Evolutionary conservation across 1,140 invertebrate genomes (phyloP), one percentile per base, ranked within the genome.

Genomic region (Caenorhabditis latens): DNA sequence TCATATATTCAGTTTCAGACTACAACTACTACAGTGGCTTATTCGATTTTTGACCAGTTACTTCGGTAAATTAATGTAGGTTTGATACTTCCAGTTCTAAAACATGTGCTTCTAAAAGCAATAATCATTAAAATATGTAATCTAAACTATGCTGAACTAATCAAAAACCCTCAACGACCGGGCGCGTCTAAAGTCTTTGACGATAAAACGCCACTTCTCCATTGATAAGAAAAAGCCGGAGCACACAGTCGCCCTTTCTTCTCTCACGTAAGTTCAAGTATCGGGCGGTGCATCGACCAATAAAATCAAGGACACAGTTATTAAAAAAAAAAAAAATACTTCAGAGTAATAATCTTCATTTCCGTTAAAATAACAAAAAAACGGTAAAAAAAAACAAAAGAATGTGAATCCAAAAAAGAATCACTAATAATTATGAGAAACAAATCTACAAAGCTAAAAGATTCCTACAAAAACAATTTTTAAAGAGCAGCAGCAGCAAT

Each of bases 401-500:
- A 86, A 32, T 48, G 14, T n/a, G n/a, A 42, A 43, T 53, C 21
- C 8, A 79, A 21, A 75, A 75, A 79, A 53, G 19, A 85, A 85
- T 14, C 43, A 79, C 19, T n/a, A 40, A 85, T 13, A 63, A 71
- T 24, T 7, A 86, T 61, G 19, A 86, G 48, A 67, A 16, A 21
- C 13, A 42, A 67, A 42, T 67, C 67, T 75, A 75, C 16, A 75
- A 75, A 46, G 16, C 24, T 75, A 75, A 42, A 42, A 46, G 11
- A 16, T 40, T 75, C 67, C 43, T 75, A 75, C 43, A 46, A 75
- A 32, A 75, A 75, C 2, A 46, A 40, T 42, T 67, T 48, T 75
- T n/a, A 87, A 43, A 71, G 87, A 50, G 46, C 63, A 71, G 85
- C 63, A 71, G 85, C 84, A 24, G 85, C 71, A 13, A 83, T 40